Evolutionary conservation across 2,113 vertebrate species (phyloP), one percentile per base, ranked within the genome.

Genomic region (Corydoras maculifer): DNA sequence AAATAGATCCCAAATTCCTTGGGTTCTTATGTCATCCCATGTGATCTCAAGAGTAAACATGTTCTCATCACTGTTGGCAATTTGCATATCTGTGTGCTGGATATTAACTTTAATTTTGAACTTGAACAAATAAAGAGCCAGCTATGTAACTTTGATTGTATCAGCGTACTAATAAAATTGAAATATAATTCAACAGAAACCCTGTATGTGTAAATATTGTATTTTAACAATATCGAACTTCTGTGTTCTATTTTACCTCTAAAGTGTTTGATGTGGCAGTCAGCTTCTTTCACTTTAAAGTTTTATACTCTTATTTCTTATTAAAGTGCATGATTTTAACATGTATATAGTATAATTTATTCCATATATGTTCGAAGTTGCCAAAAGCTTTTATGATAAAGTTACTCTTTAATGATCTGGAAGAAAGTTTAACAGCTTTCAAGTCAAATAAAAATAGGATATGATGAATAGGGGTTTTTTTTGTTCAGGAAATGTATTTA

Each of bases 31-130:
- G 79, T 72, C 55, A 51, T 58, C 80, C 74, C 68, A 51, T 69
- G 79, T 82, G 85, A 87, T 84, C 79, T 66, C 79, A 84, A 85
- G 86, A 81, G 75, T 75, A 9, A 81, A 82, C 84, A 74, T 83
- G 82, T 89, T 91, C 91, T 90, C 77, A 85, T 25, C 18, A 25
- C 18, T 25, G 18, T 25, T 83, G 79, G 83, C 88, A 86, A 87
- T 91, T 86, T 83, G 80, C 72, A 25, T 5, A 83, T 80, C 73
- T 81, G 79, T 43, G 35, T 43, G 35, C 35, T 43, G 35, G 35
- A 43, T 43, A 43, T 43, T 4, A 43, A 43, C 35, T 43, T 43
- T 43, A 43, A 43, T 43, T 25, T 25, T 25, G 18, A 25, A 25
- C 18, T 25, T 25, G 18, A 43, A 4, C 35, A 43, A 43, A 43